These are phyloP conservation scores for Leptopilina boulardi DNA, from an alignment of 1,140 invertebrate genomes.

Conservation along the genomic window DNA sequence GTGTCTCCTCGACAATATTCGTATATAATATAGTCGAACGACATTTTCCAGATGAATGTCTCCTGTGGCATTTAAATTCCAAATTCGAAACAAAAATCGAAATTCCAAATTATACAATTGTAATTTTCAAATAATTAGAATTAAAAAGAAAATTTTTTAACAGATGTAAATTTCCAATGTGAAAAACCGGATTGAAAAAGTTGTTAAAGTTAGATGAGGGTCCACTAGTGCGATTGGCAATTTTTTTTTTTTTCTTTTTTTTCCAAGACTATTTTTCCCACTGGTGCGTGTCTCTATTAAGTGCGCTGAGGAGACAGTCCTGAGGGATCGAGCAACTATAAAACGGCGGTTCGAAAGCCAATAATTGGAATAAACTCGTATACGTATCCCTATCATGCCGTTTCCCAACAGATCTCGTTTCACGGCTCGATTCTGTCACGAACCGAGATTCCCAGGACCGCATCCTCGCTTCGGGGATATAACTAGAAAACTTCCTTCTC, in stretches of 20 bases:
- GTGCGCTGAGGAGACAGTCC: constrained; percentile 23
- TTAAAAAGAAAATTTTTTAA: no score
- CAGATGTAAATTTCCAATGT: neutral
- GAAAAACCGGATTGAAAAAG: constrained; percentile 8
- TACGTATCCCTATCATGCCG: constrained; percentile 42
- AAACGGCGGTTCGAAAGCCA: constrained; percentile 48
- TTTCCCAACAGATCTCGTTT: constrained; percentile 72
- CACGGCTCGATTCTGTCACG: constrained; percentile 75
- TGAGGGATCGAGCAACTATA: constrained; percentile 29
- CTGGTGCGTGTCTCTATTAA: constrained; percentile 32
- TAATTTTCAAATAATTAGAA: no score
- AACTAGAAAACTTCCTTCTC: constrained; percentile 75
- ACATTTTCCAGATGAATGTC: constrained; percentile 48
- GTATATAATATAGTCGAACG: constrained; percentile 52
- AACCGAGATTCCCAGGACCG: constrained; percentile 57
- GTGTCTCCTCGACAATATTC: constrained; percentile 60
- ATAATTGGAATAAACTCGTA: constrained; percentile 71
- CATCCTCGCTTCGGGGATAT: constrained; percentile 63
- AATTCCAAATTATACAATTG: neutral
- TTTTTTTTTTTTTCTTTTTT: constrained; percentile 19
- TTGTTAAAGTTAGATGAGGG: constrained; percentile 31
- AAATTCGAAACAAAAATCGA: neutral
- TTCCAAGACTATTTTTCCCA: neutral
- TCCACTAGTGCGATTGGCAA: constrained; percentile 6
- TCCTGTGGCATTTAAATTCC: constrained; percentile 1